Percentiles rank a stretch among this genome's conserved stretches.
Conservation (phyloP, 1,140 invertebrate species). For the Diplogasteroides magnus region DNA sequence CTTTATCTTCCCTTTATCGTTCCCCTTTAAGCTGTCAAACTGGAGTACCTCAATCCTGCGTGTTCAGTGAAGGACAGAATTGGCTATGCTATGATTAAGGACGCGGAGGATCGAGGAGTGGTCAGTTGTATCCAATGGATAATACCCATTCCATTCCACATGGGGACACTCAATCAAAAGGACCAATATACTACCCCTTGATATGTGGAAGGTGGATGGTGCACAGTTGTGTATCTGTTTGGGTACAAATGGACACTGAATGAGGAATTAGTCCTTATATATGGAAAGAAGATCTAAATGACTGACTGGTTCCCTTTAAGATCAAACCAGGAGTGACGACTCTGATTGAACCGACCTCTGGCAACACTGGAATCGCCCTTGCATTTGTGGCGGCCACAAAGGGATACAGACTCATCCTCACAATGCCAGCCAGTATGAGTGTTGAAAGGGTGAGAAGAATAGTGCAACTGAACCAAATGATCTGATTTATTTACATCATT, state of each 20-base stretch:
- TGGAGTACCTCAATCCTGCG: conserved; percentile 51
- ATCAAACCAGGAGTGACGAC: conserved; percentile 52
- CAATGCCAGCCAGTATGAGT: conserved; percentile 58
- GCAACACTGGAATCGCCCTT: conserved; percentile 57
- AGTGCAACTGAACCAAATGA: background rate
- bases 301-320: conserved; percentile 2
- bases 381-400: conserved; percentile 54
- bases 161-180: too few species aligned
- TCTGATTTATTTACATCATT: conserved; percentile 18
- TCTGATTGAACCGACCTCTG: conserved; percentile 54
- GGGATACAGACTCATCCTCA: conserved; percentile 57
- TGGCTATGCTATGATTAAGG: conserved; percentile 49
- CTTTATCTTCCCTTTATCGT: background rate
- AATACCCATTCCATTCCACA: too few species aligned
- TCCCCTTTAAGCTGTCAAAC: conserved; percentile 40
- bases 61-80: conserved; percentile 53
- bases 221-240: too few species aligned
- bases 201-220: too few species aligned
- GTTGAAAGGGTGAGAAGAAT: conserved; percentile 40
- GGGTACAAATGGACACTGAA: too few species aligned
- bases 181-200: too few species aligned
- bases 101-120: conserved; percentile 55
- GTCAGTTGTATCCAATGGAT: conserved; percentile 39
- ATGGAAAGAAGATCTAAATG: background rate
- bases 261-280: background rate